Evolutionary conservation across 2,888 invertebrate genomes (phyloP).

Genomic region (Bombylius major): DNA sequence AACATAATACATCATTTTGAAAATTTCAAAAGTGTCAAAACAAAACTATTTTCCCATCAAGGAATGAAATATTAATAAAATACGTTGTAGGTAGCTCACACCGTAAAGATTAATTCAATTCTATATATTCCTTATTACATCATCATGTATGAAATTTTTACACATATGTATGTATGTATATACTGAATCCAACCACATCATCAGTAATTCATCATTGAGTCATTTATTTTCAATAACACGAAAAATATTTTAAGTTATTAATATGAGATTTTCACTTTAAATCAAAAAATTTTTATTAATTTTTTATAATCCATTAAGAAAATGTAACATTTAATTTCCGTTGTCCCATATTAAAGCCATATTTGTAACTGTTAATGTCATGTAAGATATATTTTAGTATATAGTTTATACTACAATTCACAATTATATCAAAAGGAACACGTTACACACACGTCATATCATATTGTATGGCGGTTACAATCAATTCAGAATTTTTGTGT

Average conservation of each 20-base stretch:
- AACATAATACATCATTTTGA: slow-evolving; percentile 6
- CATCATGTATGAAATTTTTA: neutral
- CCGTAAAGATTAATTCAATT: no score
- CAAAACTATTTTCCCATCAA: slow-evolving; percentile 9
- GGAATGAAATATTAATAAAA: slow-evolving; percentile 7
- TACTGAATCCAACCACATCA: neutral
- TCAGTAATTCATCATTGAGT: no score
- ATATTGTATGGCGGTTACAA: no score
- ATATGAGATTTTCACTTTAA: neutral
- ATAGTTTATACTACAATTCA: no score
- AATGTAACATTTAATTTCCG: slow-evolving; percentile 8
- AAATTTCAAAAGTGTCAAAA: slow-evolving; percentile 9
- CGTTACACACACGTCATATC: no score
- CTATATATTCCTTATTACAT: no score
- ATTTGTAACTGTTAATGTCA: slow-evolving; percentile 1
- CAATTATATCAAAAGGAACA: no score
- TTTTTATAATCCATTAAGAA: neutral
- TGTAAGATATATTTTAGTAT: neutral
- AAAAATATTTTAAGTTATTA: neutral
- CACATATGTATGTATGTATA: neutral
- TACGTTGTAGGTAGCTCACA: neutral
- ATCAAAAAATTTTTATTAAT: neutral
- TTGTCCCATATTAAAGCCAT: neutral
- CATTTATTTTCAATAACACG: neutral
- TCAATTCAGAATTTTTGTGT: no score